Base-by-base conservation (phyloP, 2,888 invertebrate species). In the Eurytoma adleriae region DNA sequence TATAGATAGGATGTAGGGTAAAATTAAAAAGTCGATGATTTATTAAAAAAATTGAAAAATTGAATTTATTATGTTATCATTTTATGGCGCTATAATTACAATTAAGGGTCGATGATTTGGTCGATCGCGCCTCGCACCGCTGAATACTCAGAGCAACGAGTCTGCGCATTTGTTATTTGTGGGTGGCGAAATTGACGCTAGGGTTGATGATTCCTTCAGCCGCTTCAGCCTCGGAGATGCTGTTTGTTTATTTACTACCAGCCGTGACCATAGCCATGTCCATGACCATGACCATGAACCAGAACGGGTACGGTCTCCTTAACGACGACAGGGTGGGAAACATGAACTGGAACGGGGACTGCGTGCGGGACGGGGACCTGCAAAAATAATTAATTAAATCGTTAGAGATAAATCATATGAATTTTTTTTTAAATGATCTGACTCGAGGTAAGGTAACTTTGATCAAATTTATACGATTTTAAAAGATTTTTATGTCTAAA, bases 251-350 rank as follows among this genome's bases (percentile, higher is more conserved):
- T 64, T 40, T 64, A 64, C 61, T 24, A 16, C 20, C 56, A 48
- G n/a, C 52, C n/a, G 30, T 27, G 10, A 27, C 64, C 77, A 48
- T 68, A 56, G n/a, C 69, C 62, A 5, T 50, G 83, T 7, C 83
- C 83, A 18, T 83, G 81, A 56, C 84, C 84, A 73, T 80, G 18
- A 16, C 84, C 84, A 67, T 84, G 79, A 91, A 87, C 57, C 85
- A 73, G 74, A 40, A 91, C 88, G 57, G 91, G 91, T 50, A 90
- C 87, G 70, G 86, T 79, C 72, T 90, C 85, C 71, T 88, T 89
- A 74, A 94, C 92, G 75, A 92, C 89, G 14, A 94, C 93, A 0
- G 94, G 94, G 0, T 93, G 92, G 16, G 93, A 93, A 2, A 94
- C 93, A n/a, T 91, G 90, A 56, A 92, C 91, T 77, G 92, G 92